Conservation (phyloP, 2,888 invertebrate genomes). For the Amphipoea lucens region DNA sequence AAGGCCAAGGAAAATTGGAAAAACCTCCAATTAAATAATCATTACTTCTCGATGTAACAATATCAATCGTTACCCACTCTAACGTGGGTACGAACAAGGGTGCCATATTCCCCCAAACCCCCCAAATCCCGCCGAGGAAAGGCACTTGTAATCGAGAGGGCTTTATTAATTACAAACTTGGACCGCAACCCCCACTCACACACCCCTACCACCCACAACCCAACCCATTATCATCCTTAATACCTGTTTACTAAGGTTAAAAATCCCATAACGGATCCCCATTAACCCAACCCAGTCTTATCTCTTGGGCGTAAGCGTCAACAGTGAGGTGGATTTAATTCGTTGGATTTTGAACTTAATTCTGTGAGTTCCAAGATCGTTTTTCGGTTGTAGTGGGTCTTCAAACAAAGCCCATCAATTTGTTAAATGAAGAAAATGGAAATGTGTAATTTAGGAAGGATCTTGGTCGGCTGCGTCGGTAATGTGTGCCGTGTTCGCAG, state of each 20-base stretch:
- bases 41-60: constrained; percentile 54
- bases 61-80: constrained; percentile 63
- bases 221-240: constrained; percentile 82
- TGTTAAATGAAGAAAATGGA: constrained; percentile 89
- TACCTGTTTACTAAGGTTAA: constrained; percentile 81
- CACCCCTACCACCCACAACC: constrained; percentile 68
- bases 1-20: constrained; percentile 19
- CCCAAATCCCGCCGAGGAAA: constrained; percentile 83
- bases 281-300: constrained; percentile 85
- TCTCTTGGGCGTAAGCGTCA: constrained; percentile 87
- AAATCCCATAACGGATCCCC: constrained; percentile 77
- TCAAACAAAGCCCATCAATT: constrained; percentile 86
- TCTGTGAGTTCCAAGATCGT: constrained; percentile 67
- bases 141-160: constrained; percentile 90
- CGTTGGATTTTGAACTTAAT: constrained; percentile 77
- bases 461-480: constrained; percentile 77
- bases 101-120: constrained; percentile 66
- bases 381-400: constrained; percentile 66
- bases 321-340: constrained; percentile 68
- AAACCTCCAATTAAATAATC: constrained; percentile 55
- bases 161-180: constrained; percentile 90
- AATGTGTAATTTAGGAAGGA: constrained; percentile 85
- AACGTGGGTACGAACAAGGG: constrained; percentile 56
- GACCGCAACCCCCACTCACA: constrained; percentile 82
- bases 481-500: constrained; percentile 71